Percentiles rank a stretch among this genome's conserved stretches.
phyloP scores from a whole-genome alignment of 1,140 invertebrate species.

The Formica selysi region DNA sequence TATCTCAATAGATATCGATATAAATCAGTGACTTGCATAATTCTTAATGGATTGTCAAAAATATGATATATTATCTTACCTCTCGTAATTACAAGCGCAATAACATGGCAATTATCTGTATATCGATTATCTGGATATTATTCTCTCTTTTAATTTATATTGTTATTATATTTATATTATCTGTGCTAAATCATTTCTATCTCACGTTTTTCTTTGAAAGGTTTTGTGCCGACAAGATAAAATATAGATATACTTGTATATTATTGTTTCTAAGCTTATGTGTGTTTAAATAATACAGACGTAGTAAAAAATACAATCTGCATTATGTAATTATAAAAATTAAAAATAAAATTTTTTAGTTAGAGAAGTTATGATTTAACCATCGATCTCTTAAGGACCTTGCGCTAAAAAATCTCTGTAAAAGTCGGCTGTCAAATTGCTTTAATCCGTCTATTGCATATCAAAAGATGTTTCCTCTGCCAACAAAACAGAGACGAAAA shows the following conservation, averaged over 20 bases:
- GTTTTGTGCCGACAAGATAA: background rate
- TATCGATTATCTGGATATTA: conserved; percentile 22
- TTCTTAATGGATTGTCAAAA: conserved; percentile 39
- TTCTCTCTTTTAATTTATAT: conserved; percentile 20
- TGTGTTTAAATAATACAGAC: too few species aligned
- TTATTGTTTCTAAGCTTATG: background rate
- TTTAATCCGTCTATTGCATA: conserved; percentile 13
- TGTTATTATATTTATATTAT: conserved; percentile 8
- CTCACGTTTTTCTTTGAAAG: background rate
- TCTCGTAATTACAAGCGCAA: conserved; percentile 1
- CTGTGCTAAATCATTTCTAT: background rate
- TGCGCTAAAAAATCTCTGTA: background rate
- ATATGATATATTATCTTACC: conserved; percentile 20
- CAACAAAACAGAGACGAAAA: conserved; percentile 11
- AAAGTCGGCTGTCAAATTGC: conserved; percentile 30
- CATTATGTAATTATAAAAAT: background rate
- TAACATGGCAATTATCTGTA: background rate
- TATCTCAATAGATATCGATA: conserved; percentile 44
- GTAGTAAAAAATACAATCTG: too few species aligned
- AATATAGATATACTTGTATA: background rate
- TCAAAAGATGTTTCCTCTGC: background rate
- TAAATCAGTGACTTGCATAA: conserved; percentile 49
- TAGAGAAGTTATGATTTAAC: background rate
- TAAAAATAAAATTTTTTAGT: background rate
- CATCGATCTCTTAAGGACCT: background rate